These are phyloP conservation scores for Lepidurus couesii DNA, from an alignment of 1,140 invertebrate species.

Conservation along the genomic window DNA sequence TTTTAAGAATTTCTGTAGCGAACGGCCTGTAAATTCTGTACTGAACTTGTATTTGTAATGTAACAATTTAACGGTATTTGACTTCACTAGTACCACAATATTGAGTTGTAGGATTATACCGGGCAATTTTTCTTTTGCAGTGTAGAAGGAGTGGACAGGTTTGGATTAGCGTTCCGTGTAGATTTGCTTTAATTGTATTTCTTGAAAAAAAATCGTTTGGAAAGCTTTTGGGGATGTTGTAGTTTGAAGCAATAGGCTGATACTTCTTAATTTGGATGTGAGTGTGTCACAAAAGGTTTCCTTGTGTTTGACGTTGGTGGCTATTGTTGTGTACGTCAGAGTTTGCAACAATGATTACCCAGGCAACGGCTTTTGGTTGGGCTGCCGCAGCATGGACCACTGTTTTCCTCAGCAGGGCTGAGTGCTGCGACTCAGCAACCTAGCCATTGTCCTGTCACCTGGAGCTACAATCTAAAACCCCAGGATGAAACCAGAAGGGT, in stretches of 20 bases:
- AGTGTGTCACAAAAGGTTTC: conserved; percentile 6
- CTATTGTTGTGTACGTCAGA: conserved; percentile 11
- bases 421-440: conserved; percentile 12
- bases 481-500: conserved; percentile 17
- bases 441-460: conserved; percentile 21
- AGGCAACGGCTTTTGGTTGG: conserved; percentile 20
- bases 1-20: no score
- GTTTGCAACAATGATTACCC: conserved; percentile 19
- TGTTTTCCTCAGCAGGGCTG: conserved; percentile 20
- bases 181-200: no score
- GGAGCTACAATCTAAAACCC: conserved; percentile 17
- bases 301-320: conserved; percentile 18
- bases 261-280: conserved; percentile 4
- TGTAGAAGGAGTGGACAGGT: no score
- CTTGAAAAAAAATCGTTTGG: no score
- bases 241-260: background rate
- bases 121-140: no score
- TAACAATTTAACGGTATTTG: no score
- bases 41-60: no score
- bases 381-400: conserved; percentile 8
- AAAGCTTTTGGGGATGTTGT: no score
- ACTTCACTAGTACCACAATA: no score
- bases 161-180: no score
- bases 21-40: no score
- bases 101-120: no score